Evolutionary conservation across 2,797 vertebrate species (phyloP), one percentile per base, ranked within the genome.

Genomic region (Zalophus californianus): DNA sequence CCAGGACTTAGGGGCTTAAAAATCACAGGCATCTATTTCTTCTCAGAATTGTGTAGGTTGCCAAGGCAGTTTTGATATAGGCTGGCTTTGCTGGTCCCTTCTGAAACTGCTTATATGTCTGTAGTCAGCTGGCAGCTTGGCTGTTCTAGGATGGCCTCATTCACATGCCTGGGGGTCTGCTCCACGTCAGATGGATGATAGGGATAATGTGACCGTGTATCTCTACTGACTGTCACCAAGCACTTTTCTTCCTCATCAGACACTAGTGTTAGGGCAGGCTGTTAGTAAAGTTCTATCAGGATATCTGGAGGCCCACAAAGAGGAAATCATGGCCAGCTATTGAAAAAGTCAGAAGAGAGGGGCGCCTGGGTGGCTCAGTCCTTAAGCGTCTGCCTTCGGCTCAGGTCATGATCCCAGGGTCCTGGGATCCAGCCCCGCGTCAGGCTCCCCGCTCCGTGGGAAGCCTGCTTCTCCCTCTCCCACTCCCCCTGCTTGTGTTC

Each of bases 1-100:
- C 44, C 29, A 93, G 68, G 96, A 93, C 10, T 64, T 44, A 90
- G 12, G 85, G 38, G 7, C 79, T 94, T 91, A 75, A 79, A 82
- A 91, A 86, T 80, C 54, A 88, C 25, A 86, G 75, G 60, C 10
- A 18, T 32, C 5, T 82, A 89, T 56, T 79, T 64, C 50, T 89
- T 84, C 23, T 91, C 35, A 54, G 54, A 35, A 52, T 77, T 52
- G 32, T 50, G 13, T 62, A 20, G 18, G 58, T 62, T 75, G 4
- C 70, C 32, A 32, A 75, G 16, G n/a, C 16, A 62, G n/a, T 41
- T 85, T 18, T 91, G 25, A 41, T 64, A 62, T 21, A 52, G 29
- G 7, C 29, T 66, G 66, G 38, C 7, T 89, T 90, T 82, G 35
- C 73, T 41, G 16, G 20, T 54, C 38, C 20, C 35, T 85, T 52